These are phyloP conservation scores for Drepana arcuata DNA, from an alignment of 1,140 invertebrate genomes.

Conservation along the genomic window DNA sequence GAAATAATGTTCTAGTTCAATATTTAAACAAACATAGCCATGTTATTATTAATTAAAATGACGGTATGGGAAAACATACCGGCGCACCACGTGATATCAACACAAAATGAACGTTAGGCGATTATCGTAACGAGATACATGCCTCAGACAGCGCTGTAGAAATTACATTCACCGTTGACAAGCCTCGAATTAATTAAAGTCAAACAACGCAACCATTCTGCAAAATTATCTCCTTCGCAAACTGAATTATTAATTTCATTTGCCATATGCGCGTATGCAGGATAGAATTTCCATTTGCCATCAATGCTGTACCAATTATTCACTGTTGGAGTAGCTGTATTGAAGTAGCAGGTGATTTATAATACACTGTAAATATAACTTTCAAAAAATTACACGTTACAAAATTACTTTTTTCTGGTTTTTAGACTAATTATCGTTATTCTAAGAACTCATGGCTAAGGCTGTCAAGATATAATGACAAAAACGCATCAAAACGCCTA, in stretches of 20 bases:
- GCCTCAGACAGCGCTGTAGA: constrained; percentile 48
- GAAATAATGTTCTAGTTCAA: too few species aligned
- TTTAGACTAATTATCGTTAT: too few species aligned
- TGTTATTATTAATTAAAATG: too few species aligned
- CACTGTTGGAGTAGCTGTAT: too few species aligned
- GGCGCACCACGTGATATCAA: constrained; percentile 20
- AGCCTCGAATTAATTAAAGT: constrained; percentile 68
- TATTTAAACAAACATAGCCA: too few species aligned
- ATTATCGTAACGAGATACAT: constrained; percentile 59
- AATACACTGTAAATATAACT: too few species aligned
- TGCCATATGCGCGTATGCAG: constrained; percentile 27
- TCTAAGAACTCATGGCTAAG: too few species aligned
- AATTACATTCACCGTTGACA: constrained; percentile 64
- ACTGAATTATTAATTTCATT: constrained; percentile 65
- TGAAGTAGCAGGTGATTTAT: too few species aligned
- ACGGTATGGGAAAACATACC: constrained; percentile 4
- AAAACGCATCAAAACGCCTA: too few species aligned
- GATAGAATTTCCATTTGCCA: constrained; percentile 23
- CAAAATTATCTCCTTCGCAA: constrained; percentile 62
- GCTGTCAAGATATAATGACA: too few species aligned
- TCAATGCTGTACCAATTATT: constrained; percentile 4
- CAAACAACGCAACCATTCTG: constrained; percentile 63
- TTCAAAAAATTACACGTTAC: too few species aligned
- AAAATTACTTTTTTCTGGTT: too few species aligned
- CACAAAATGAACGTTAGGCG: constrained; percentile 45